Evolutionary conservation across 2,888 invertebrate species (phyloP), one percentile per base, ranked within the genome.

Genomic region (Orchesella flavescens): DNA sequence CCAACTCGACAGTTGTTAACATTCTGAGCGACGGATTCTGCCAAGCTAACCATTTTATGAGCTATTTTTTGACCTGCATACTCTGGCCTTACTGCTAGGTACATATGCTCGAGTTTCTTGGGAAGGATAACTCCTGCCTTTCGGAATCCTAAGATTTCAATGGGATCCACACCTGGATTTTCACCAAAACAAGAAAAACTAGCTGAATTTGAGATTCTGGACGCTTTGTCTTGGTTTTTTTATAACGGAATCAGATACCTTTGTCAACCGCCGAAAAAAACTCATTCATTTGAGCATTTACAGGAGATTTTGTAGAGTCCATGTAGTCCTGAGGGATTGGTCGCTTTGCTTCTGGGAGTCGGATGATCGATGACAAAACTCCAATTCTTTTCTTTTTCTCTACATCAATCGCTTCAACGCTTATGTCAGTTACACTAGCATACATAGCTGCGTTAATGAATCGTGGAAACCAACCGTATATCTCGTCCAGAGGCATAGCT

Each of bases 341-440:
- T 43, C 53, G 53, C 9, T 44, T 17, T 17, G 12, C 43, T n/a
- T 0, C 9, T 1, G 78, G 78, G n/a, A 72, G 65, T 15, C 53
- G n/a, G 13, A 80, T 59, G 1, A 80, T 68, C 1, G 80, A 55
- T 0, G 59, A 17, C 9, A 80, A 46, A 17, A 74, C 34, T 4
- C 80, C 80, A 19, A 80, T 68, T 21, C 80, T 55, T 34, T 57
- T 55, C 3, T 19, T 5, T 1, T 19, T 10, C 10, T 21, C 19
- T n/a, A 68, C 73, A 68, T 80, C 80, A 0, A 80, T 46, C 1
- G 80, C 80, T 74, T 80, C 57, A 15, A 80, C 55, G 15, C 57
- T 68, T 10, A 80, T 59, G 19, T 80, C 80, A 9, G 17, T 15
- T 13, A 68, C 17, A 23, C 80, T 80, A 5, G 34, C 44, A 46